Conservation (phyloP, 2,113 vertebrate species). For the Chaetorhynchus papuensis region DNA sequence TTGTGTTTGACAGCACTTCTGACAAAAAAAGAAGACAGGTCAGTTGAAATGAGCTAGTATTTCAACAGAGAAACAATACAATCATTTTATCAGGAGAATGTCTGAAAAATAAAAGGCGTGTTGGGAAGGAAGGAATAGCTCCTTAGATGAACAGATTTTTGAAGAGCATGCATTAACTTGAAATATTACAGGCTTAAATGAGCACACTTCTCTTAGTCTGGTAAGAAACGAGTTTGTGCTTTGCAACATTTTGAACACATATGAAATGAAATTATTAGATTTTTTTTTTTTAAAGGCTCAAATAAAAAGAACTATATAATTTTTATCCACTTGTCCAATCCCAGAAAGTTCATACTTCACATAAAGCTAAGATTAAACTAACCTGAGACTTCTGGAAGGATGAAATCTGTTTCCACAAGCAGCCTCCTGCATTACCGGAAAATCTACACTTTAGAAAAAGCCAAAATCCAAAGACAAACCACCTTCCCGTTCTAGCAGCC, state of each 20-base stretch:
- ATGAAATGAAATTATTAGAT: neutral
- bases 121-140: neutral
- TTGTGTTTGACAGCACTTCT: neutral
- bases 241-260: neutral
- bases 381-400: neutral
- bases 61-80: neutral
- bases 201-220: neutral
- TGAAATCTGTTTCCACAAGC: neutral
- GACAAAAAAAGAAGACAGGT: neutral
- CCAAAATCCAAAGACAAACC: neutral
- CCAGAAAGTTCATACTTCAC: neutral
- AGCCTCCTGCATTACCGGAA: neutral
- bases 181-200: neutral
- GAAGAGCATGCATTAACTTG: neutral
- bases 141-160: neutral
- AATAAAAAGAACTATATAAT: neutral
- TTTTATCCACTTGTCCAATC: neutral
- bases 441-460: neutral
- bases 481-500: neutral
- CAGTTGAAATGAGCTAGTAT: neutral
- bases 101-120: neutral
- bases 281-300: neutral
- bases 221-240: neutral
- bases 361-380: neutral
- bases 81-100: neutral